A percentile compares a stretch with the other conserved stretches of the same genome.
phyloP scores from a whole-genome alignment of 1,140 invertebrate genomes.

The Amphibalanus amphitrite region DNA sequence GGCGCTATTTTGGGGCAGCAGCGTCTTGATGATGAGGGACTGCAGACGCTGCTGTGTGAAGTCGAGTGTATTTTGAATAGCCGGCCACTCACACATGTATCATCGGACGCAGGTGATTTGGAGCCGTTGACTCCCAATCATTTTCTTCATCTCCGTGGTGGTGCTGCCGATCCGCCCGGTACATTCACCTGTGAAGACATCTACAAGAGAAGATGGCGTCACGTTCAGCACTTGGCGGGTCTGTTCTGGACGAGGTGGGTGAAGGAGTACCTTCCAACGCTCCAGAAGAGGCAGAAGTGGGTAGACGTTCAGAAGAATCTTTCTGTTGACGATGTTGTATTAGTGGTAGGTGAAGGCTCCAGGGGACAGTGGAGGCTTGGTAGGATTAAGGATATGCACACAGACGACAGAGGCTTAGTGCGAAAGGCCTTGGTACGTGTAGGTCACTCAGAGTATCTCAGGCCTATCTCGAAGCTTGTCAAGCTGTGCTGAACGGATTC shows the following conservation, averaged over 20 bases:
- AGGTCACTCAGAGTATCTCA: too few relatives aligned
- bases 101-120: conserved; percentile 13
- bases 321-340: too few relatives aligned
- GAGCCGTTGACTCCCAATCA: conserved; percentile 12
- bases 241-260: conserved; percentile 12
- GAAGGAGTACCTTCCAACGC: conserved; percentile 10
- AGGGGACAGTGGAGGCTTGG: too few relatives aligned
- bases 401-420: too few relatives aligned
- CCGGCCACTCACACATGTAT: conserved; percentile 13
- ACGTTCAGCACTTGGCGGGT: conserved; percentile 13
- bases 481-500: too few relatives aligned
- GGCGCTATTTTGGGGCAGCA: conserved; percentile 7
- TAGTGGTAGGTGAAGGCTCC: too few relatives aligned
- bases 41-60: conserved; percentile 15
- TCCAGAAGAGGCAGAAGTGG: conserved; percentile 13
- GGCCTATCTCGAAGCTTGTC: too few relatives aligned
- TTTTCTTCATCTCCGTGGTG: conserved; percentile 6
- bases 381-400: too few relatives aligned
- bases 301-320: too few relatives aligned
- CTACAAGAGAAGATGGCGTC: conserved; percentile 10
- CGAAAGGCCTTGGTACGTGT: too few relatives aligned
- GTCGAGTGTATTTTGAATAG: conserved; percentile 13
- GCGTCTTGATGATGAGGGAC: conserved; percentile 13
- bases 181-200: conserved; percentile 6
- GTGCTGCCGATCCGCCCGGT: conserved; percentile 5